These are phyloP conservation scores for Hyles vespertilio DNA, from an alignment of 1,140 invertebrate species.

Conservation along the genomic window DNA sequence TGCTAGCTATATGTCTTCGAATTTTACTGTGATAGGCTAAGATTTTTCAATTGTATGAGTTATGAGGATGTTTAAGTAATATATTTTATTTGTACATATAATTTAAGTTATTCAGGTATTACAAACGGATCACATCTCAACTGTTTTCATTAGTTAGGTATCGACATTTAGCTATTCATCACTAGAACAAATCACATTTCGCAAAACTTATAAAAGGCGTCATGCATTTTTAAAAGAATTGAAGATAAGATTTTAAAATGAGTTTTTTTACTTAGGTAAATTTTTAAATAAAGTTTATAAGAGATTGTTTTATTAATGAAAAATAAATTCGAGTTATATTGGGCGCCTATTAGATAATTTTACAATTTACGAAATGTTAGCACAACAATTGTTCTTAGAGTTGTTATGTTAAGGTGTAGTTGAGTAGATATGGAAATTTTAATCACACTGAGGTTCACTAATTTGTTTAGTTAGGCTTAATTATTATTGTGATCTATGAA, in stretches of 20 bases:
- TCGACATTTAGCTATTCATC: too few species aligned
- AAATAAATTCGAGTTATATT: neutral
- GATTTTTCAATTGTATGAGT: slow-evolving; percentile 14
- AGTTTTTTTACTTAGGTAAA: neutral
- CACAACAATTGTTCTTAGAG: too few species aligned
- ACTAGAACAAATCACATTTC: too few species aligned
- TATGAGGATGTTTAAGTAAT: too few species aligned
- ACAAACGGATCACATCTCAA: too few species aligned
- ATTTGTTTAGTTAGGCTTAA: slow-evolving; percentile 18
- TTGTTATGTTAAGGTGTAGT: too few species aligned
- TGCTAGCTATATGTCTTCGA: slow-evolving; percentile 23
- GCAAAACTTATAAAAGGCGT: too few species aligned
- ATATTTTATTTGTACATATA: too few species aligned
- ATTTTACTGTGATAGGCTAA: slow-evolving; percentile 50
- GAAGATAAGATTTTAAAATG: neutral
- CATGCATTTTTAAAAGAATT: too few species aligned
- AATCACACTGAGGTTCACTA: neutral
- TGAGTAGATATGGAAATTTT: neutral
- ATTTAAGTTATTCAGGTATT: too few species aligned
- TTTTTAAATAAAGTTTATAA: neutral
- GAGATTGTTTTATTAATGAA: neutral
- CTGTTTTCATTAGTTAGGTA: too few species aligned
- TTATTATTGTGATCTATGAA: slow-evolving; percentile 30
- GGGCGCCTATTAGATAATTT: neutral
- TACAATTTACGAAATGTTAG: neutral